Evolutionary conservation across 2,113 vertebrate species (phyloP), one percentile per base, ranked within the genome.

Genomic region (Gadus chalcogrammus): DNA sequence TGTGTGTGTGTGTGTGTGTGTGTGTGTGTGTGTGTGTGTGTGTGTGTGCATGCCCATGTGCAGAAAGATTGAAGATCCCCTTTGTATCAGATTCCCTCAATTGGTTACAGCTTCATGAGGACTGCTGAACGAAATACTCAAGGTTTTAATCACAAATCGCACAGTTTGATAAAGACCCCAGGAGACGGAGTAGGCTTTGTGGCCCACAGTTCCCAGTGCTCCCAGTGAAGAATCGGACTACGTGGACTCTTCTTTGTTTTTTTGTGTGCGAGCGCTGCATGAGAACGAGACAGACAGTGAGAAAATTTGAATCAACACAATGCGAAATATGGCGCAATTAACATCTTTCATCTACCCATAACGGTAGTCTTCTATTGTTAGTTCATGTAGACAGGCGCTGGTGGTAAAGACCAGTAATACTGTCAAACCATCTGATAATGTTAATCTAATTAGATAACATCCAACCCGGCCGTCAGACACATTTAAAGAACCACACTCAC

Each of bases 271-370:
- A 35, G 31, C 1, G 42, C 42, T 48, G 8, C 42, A 13, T 48
- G 42, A 13, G 42, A 48, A 48, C 11, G 12, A 20, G 59, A 75
- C 58, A 3, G 53, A 42, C 11, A 48, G 3, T 5, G 8, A n/a
- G 18, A 61, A 6, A 20, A 67, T 15, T 6, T 61, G 5, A 63
- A 12, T 9, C 8, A 48, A 48, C 42, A 48, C 42, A 42, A 31
- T 22, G 20, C n/a, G 55, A 69, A 70, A 56, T 24, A 70, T 66
- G 67, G 56, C 24, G 65, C 60, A 63, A 55, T 84, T 79, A 55
- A 74, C 38, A n/a, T 53, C 60, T 27, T 68, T 78, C 73, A 77
- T 82, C 67, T 76, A 67, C 28, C 3, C 58, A 68, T 81, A 27
- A 6, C 11, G 42, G 61, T 66, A 70, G 17, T 63, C 63, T 65